A percentile compares a stretch with the other conserved stretches of the same genome.
Evolutionary conservation across 1,140 invertebrate genomes (phyloP).

Genomic region (Rhynchophorus ferrugineus): DNA sequence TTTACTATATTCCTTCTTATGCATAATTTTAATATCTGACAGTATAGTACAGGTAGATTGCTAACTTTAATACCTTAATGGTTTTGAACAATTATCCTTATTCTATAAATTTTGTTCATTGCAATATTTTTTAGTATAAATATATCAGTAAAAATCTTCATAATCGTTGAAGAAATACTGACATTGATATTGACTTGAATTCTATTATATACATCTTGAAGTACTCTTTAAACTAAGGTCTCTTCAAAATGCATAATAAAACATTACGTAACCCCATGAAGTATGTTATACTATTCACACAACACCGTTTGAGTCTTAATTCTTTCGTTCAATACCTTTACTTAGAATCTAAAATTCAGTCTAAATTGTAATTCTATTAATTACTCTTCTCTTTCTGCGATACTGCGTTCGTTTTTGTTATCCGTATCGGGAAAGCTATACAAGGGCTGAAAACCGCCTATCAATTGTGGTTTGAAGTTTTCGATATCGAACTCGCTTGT

Average conservation of each 20-base stretch:
- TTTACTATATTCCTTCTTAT: too few relatives aligned
- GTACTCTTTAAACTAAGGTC: neutral
- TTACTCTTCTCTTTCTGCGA: constrained; percentile 16
- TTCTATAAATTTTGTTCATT: too few relatives aligned
- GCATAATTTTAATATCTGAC: too few relatives aligned
- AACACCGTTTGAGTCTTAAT: neutral
- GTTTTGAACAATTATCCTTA: too few relatives aligned
- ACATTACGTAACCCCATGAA: neutral
- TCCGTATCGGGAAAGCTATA: constrained; percentile 38
- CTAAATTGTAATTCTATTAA: neutral
- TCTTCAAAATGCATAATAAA: neutral
- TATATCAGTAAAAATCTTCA: too few relatives aligned
- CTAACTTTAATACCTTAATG: too few relatives aligned
- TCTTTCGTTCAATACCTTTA: neutral
- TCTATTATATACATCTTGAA: too few relatives aligned
- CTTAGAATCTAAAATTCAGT: neutral
- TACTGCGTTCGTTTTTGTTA: constrained; percentile 5
- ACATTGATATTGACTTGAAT: too few relatives aligned
- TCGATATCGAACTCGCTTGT: constrained; percentile 52
- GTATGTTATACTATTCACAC: too few relatives aligned
- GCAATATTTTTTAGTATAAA: too few relatives aligned
- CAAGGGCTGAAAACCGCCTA: constrained; percentile 62
- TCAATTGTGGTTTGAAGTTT: constrained; percentile 60
- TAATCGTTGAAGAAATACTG: too few relatives aligned
- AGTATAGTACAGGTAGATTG: too few relatives aligned